Conservation (phyloP, 1,140 invertebrate genomes). For the Drosophila suzukii region DNA sequence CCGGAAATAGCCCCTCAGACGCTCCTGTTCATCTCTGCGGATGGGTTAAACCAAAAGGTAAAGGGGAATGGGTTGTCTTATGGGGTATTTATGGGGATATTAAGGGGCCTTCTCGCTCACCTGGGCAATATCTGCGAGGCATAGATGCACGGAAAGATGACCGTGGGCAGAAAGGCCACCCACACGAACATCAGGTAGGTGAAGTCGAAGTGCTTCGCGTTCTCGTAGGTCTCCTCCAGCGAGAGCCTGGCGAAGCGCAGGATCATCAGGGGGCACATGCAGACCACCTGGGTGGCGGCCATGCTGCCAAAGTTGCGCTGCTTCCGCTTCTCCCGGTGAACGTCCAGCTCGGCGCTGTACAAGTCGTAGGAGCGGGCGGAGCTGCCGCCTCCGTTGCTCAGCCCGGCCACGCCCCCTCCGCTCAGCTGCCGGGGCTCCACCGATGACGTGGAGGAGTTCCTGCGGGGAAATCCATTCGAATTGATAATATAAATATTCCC, state of each 20-base stretch:
- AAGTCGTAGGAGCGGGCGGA: slow-evolving; percentile 81
- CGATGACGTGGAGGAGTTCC: slow-evolving; percentile 77
- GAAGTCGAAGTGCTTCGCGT: slow-evolving; percentile 88
- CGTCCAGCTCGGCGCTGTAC: slow-evolving; percentile 88
- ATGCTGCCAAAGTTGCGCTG: slow-evolving; percentile 89
- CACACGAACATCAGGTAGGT: slow-evolving; percentile 89
- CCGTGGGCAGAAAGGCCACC: slow-evolving; percentile 89
- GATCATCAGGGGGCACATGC: slow-evolving; percentile 89
- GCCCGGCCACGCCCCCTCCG: slow-evolving; percentile 63
- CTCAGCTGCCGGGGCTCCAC: slow-evolving; percentile 62
- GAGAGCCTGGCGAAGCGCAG: slow-evolving; percentile 88
- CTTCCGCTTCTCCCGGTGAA: slow-evolving; percentile 87
- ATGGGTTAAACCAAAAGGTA: neutral
- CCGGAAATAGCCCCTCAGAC: slow-evolving; percentile 87
- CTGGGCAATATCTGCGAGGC: slow-evolving; percentile 88
- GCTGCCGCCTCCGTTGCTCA: slow-evolving; percentile 56
- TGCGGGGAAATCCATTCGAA: slow-evolving; percentile 5
- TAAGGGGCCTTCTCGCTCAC: slow-evolving; percentile 69
- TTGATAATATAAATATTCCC: too few species aligned
- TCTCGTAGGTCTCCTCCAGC: slow-evolving; percentile 89
- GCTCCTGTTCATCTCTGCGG: slow-evolving; percentile 86
- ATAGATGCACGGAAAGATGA: slow-evolving; percentile 88
- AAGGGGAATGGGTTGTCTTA: too few species aligned
- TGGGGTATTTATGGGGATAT: too few species aligned
- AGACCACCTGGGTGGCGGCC: slow-evolving; percentile 88